Percentiles rank a stretch among this genome's conserved stretches.
These are phyloP conservation scores for Chaetodon trifasciatus DNA, from an alignment of 2,797 vertebrate genomes.

Conservation along the genomic window DNA sequence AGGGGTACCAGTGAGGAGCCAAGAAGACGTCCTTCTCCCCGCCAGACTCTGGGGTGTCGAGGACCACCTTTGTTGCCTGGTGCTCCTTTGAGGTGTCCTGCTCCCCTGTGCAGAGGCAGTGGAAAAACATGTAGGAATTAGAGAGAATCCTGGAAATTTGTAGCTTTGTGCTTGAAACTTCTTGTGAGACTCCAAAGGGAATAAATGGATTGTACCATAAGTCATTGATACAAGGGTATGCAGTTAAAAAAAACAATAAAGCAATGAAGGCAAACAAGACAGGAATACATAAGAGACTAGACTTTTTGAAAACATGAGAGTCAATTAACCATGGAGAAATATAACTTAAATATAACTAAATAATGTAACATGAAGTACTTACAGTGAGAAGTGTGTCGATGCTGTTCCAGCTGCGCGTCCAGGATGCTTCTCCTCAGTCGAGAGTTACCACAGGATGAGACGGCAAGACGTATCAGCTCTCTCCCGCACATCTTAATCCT, in stretches of 20 bases:
- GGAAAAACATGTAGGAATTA: slow-evolving; percentile 8
- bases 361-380: slow-evolving; percentile 37
- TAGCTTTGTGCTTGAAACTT: not conserved
- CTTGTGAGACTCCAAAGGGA: not conserved
- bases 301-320: not conserved
- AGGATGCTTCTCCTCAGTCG: slow-evolving; percentile 65
- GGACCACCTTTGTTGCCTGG: slow-evolving; percentile 11
- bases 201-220: not conserved
- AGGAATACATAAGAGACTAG: not conserved
- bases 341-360: not conserved
- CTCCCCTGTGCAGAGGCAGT: slow-evolving; percentile 42
- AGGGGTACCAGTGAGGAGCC: slow-evolving; percentile 53
- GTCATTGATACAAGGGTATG: not conserved
- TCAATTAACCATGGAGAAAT: not conserved
- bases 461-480: slow-evolving; percentile 82
- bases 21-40: slow-evolving; percentile 16
- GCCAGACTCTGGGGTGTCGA: slow-evolving; percentile 8
- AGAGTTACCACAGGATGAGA: slow-evolving; percentile 81
- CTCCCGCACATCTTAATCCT: slow-evolving; percentile 84
- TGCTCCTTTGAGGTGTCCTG: slow-evolving; percentile 34
- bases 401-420: slow-evolving; percentile 28
- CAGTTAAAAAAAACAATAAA: not conserved
- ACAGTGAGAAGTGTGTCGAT: slow-evolving; percentile 41
- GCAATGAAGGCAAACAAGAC: not conserved
- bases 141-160: not conserved